Evolutionary conservation across 2,888 invertebrate genomes (phyloP), one percentile per base, ranked within the genome.

Genomic region (Boloria selene): DNA sequence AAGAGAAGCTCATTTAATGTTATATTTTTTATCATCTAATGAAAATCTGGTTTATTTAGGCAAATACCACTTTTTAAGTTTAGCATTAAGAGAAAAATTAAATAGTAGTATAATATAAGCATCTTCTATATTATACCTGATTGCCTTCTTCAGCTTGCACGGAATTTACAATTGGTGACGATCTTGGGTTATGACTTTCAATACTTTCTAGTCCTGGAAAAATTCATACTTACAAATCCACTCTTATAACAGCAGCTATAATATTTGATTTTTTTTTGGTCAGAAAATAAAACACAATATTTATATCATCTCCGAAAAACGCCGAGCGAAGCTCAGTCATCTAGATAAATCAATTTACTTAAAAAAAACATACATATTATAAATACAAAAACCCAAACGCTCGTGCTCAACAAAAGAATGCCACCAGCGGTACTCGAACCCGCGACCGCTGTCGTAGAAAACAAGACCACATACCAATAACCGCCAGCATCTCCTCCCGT

Each of bases 131-230:
- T 44, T 31, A 4, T 64, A 90, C 91, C 85, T 92, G 92, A 70
- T 90, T 90, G 0, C 92, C 90, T 74, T 93, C 92, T 73, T 93
- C 92, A 13, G 87, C 75, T 70, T 89, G 89, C 13, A 84, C 79
- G 0, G 87, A 82, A 65, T 84, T 85, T 45, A 91, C 85, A 45
- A 78, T 88, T 0, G 91, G 91, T 10, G 88, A 88, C 85, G 90
- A 82, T 77, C 88, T 80, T 1, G 74, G 72, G 13, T 72, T 79
- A 53, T 85, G 86, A 42, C 78, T 79, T 63, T 83, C 80, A 47
- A 86, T 80, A 42, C 85, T 89, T 67, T 87, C 86, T 49, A 87
- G 73, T 1, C 87, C 91, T 90, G 59, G 65, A 62, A 69, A n/a
- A n/a, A 63, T 51, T 54, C 64, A 38, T n/a, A n/a, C n/a, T n/a